phyloP scores from a whole-genome alignment of 2,888 invertebrate species.

The Sesamia inferens region DNA sequence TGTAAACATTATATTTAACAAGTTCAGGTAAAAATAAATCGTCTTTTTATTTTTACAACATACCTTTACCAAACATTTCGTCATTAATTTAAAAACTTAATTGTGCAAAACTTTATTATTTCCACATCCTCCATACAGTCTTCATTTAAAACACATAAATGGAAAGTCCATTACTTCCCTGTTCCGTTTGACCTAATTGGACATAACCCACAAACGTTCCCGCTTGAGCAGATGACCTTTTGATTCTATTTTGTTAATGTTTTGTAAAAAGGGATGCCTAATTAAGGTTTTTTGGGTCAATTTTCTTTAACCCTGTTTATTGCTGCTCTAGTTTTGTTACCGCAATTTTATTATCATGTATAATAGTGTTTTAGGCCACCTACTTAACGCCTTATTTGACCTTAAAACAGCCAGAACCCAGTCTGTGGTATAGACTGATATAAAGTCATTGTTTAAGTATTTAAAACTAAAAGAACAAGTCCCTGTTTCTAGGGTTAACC shows the following conservation, averaged over 20 bases:
- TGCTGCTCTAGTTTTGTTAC: slow-evolving; percentile 49
- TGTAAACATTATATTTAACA: too few species aligned
- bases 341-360: slow-evolving; percentile 30
- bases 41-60: neutral
- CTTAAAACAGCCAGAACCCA: slow-evolving; percentile 19
- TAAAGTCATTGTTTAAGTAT: neutral
- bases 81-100: neutral
- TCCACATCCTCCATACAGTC: slow-evolving; percentile 1
- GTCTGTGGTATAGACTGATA: neutral
- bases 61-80: neutral
- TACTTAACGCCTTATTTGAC: slow-evolving; percentile 10
- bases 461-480: too few species aligned
- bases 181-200: slow-evolving; percentile 49
- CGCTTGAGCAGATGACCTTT: slow-evolving; percentile 43
- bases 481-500: too few species aligned
- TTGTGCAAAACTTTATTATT: slow-evolving; percentile 21
- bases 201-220: slow-evolving; percentile 43
- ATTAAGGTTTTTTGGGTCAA: slow-evolving; percentile 62
- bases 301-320: slow-evolving; percentile 59
- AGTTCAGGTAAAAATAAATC: too few species aligned
- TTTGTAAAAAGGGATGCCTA: slow-evolving; percentile 57
- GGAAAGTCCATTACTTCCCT: slow-evolving; percentile 30
- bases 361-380: slow-evolving; percentile 23
- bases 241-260: slow-evolving; percentile 52
- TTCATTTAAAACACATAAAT: slow-evolving; percentile 37